Conservation (phyloP, 2,888 invertebrate genomes). For the Nymphalis polychloros region DNA sequence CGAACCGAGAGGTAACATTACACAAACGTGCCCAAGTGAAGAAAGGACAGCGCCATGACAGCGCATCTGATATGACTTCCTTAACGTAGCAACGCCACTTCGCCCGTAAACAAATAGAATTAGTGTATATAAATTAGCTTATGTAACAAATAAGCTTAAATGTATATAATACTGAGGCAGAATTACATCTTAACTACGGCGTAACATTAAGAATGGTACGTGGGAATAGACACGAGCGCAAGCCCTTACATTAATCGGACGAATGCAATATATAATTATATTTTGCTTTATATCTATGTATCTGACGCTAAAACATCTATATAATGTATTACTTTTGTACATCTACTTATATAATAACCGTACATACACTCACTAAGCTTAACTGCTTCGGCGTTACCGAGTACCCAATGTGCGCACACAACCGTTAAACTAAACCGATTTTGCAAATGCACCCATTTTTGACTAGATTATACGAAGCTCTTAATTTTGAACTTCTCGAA, state of each 20-base stretch:
- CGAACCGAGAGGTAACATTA: constrained; percentile 20
- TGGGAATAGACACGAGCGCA: constrained; percentile 81
- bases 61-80: constrained; percentile 79
- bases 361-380: constrained; percentile 81
- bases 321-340: constrained; percentile 82
- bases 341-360: constrained; percentile 81
- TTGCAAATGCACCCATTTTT: constrained; percentile 36
- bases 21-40: constrained; percentile 48
- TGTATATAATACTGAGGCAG: constrained; percentile 82
- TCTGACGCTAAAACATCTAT: constrained; percentile 82
- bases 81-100: constrained; percentile 72
- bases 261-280: constrained; percentile 82
- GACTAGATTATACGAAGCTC: constrained; percentile 61
- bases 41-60: constrained; percentile 60
- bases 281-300: constrained; percentile 82
- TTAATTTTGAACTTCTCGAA: constrained; percentile 25
- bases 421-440: constrained; percentile 43
- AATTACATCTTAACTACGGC: constrained; percentile 82
- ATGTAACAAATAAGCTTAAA: constrained; percentile 81
- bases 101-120: constrained; percentile 78
- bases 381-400: constrained; percentile 63
- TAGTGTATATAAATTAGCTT: constrained; percentile 81
- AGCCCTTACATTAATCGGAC: constrained; percentile 82
- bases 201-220: constrained; percentile 80
- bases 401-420: constrained; percentile 71